These are phyloP conservation scores for Pseudanteris insignis DNA, from an alignment of 2,888 invertebrate genomes.

Conservation along the genomic window DNA sequence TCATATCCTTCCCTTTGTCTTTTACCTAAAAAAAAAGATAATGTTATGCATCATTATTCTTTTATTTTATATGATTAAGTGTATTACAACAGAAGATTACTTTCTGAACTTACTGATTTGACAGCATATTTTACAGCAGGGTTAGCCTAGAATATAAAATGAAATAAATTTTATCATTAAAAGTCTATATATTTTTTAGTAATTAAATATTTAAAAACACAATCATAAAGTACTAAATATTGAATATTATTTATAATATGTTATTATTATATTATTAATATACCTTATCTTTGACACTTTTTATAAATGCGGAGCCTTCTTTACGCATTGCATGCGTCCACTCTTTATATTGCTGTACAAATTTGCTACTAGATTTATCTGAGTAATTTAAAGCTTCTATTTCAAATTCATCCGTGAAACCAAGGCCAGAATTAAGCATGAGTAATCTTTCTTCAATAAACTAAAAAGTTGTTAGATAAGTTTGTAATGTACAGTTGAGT, in stretches of 20 bases:
- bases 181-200: too few relatives aligned
- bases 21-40: slow-evolving; percentile 70
- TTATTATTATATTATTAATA: too few relatives aligned
- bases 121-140: slow-evolving; percentile 94
- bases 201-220: too few relatives aligned
- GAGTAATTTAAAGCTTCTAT: slow-evolving; percentile 81
- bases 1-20: slow-evolving; percentile 79
- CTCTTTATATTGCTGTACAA: slow-evolving; percentile 80
- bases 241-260: too few relatives aligned
- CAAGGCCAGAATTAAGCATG: slow-evolving; percentile 90
- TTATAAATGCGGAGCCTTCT: slow-evolving; percentile 85
- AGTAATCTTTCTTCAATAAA: slow-evolving; percentile 95
- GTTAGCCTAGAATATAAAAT: slow-evolving; percentile 80
- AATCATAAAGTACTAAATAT: too few relatives aligned
- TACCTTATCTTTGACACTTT: slow-evolving; percentile 89
- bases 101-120: slow-evolving; percentile 81
- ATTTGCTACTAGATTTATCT: slow-evolving; percentile 73
- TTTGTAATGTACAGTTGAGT: not conserved
- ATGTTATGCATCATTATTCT: too few relatives aligned
- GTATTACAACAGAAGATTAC: not conserved
- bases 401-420: slow-evolving; percentile 96
- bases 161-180: too few relatives aligned
- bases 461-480: slow-evolving; percentile 71
- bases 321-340: slow-evolving; percentile 82
- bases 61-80: not conserved